Conservation (phyloP, 2,797 vertebrate genomes). For the Crocidura indochinensis region DNA sequence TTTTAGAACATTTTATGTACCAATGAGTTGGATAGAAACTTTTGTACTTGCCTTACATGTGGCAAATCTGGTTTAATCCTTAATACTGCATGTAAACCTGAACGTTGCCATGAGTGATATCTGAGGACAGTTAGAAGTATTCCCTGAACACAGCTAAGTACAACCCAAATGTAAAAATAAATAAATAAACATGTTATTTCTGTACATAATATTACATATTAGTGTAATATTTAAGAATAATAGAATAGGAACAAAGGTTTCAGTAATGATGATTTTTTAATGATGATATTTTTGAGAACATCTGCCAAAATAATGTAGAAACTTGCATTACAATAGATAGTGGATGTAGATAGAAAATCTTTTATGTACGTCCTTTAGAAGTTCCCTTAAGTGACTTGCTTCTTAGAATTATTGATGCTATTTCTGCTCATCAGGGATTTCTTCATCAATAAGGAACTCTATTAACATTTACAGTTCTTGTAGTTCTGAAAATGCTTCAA, state of each 20-base stretch:
- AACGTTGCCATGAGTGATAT: too few relatives aligned
- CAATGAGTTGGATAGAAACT: too few relatives aligned
- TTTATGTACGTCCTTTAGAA: not conserved
- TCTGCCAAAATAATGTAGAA: not conserved
- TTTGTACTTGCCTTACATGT: too few relatives aligned
- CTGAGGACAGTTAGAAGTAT: too few relatives aligned
- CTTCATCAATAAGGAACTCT: not conserved
- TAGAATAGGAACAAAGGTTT: not conserved
- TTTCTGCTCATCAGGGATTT: not conserved
- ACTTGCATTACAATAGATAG: not conserved
- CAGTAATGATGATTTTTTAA: not conserved
- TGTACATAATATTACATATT: too few relatives aligned
- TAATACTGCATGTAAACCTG: too few relatives aligned
- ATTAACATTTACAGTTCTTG: not conserved
- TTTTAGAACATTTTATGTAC: not conserved
- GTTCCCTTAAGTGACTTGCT: slow-evolving; percentile 1
- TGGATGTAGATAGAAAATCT: not conserved
- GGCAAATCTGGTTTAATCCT: too few relatives aligned
- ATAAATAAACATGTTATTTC: too few relatives aligned
- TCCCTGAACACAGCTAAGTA: too few relatives aligned
- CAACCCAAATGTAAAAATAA: too few relatives aligned
- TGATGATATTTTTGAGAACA: not conserved
- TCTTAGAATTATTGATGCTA: not conserved
- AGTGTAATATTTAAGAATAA: too few relatives aligned
- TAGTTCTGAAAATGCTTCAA: not conserved